Percentiles rank a stretch among this genome's conserved stretches.
Evolutionary conservation across 2,113 vertebrate species (phyloP).

Genomic region (Epinephelus moara): DNA sequence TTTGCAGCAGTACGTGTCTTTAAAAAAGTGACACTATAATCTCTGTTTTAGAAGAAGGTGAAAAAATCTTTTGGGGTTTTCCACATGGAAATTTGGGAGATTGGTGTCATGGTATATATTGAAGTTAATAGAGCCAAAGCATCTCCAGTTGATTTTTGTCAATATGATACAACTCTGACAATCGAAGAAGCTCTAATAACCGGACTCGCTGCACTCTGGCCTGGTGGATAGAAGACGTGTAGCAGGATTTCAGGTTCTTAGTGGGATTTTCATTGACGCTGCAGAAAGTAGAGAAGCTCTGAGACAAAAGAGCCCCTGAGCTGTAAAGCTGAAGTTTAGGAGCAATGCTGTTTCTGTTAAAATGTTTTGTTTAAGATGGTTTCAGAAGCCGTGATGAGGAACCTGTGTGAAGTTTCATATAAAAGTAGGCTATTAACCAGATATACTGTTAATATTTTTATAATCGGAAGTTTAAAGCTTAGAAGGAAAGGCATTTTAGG

Average conservation of each 20-base stretch:
- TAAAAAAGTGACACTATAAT: not conserved
- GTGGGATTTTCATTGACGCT: constrained; percentile 28
- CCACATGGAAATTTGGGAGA: not conserved
- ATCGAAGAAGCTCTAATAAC: not conserved
- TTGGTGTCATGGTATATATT: not conserved
- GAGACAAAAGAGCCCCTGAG: constrained; percentile 28
- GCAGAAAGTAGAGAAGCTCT: constrained; percentile 10
- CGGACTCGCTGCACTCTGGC: not conserved
- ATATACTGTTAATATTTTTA: not conserved
- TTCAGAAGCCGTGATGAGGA: not conserved
- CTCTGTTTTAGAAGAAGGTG: too few relatives aligned
- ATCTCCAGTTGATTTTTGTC: not conserved
- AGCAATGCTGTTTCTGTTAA: not conserved
- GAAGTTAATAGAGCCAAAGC: not conserved
- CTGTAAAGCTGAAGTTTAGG: constrained; percentile 22
- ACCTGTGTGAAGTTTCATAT: not conserved
- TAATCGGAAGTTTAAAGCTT: not conserved
- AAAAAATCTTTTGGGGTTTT: not conserved
- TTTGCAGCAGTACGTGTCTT: too few relatives aligned
- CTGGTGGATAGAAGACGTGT: constrained; percentile 4
- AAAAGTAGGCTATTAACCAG: not conserved
- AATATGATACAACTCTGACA: not conserved
- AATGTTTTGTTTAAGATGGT: not conserved
- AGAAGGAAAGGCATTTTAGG: not conserved
- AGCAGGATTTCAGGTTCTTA: constrained; percentile 26